Percentiles rank a stretch among this genome's conserved stretches.
Conservation (phyloP, 2,113 vertebrate species). For the Mustelus asterias region DNA sequence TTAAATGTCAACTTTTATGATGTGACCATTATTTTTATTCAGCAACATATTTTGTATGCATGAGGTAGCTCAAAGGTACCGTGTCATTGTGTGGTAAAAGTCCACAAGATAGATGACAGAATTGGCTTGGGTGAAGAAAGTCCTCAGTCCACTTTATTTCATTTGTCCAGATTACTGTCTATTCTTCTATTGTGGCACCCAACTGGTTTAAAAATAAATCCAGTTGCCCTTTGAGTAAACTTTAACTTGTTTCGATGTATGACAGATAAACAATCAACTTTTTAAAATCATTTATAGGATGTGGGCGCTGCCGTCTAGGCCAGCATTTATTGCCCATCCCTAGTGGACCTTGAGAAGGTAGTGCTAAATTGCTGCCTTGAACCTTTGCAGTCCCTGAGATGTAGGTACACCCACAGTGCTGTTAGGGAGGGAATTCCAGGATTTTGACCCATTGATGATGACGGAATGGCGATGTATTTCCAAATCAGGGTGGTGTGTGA, state of each 20-base stretch:
- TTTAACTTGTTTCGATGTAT: neutral
- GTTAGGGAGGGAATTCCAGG: no score
- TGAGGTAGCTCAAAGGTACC: neutral
- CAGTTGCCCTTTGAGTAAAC: neutral
- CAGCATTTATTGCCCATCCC: no score
- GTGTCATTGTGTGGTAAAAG: neutral
- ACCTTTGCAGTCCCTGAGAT: no score
- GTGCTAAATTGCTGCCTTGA: no score
- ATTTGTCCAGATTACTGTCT: neutral
- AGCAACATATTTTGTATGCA: neutral
- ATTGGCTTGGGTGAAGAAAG: neutral
- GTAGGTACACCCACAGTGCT: no score
- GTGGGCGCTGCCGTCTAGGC: no score
- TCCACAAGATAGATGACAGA: neutral
- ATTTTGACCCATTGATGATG: no score
- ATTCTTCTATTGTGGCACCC: neutral
- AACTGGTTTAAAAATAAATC: neutral
- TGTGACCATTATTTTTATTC: neutral
- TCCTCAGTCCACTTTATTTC: neutral
- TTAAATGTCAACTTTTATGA: neutral
- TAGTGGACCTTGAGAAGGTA: no score
- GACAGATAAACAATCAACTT: neutral
- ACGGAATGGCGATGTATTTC: no score
- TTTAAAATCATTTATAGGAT: no score
- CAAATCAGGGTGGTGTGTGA: no score